Conservation (phyloP, 2,888 invertebrate species). For the Nemoura dubitans region DNA sequence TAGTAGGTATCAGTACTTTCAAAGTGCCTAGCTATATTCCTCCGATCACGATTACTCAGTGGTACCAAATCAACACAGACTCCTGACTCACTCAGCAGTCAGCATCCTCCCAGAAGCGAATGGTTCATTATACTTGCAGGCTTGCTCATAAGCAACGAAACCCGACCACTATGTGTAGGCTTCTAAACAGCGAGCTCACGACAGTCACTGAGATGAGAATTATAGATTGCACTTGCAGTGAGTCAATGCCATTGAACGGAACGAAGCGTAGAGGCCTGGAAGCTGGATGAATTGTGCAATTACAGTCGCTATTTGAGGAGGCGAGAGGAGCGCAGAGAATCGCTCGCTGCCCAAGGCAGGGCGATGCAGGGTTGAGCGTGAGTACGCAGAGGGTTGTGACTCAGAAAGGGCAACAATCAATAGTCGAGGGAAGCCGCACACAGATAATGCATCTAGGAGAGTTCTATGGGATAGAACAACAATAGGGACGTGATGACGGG, state of each 20-base stretch:
- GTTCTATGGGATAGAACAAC: slow-evolving; percentile 19
- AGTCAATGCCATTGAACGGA: neutral
- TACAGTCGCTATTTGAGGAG: neutral
- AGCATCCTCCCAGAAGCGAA: neutral
- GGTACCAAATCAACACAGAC: neutral
- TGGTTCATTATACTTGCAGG: neutral
- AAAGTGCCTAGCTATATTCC: neutral
- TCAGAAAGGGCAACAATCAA: slow-evolving; percentile 24
- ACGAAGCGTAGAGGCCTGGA: neutral
- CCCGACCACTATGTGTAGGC: neutral
- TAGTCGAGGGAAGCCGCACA: slow-evolving; percentile 18
- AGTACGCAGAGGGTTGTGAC: slow-evolving; percentile 10
- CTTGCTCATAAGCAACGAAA: neutral
- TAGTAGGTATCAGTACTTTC: neutral
- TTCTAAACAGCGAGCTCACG: neutral
- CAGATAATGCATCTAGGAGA: slow-evolving; percentile 19
- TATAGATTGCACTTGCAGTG: slow-evolving; percentile 21
- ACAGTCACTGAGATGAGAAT: neutral
- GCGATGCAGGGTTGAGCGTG: neutral
- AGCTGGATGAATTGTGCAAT: neutral
- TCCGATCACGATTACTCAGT: neutral
- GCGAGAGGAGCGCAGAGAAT: neutral
- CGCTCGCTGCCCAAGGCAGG: neutral
- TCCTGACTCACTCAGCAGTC: neutral
- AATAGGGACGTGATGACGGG: slow-evolving; percentile 31